phyloP scores from a whole-genome alignment of 2,888 invertebrate genomes.

The Drosophila putrida region DNA sequence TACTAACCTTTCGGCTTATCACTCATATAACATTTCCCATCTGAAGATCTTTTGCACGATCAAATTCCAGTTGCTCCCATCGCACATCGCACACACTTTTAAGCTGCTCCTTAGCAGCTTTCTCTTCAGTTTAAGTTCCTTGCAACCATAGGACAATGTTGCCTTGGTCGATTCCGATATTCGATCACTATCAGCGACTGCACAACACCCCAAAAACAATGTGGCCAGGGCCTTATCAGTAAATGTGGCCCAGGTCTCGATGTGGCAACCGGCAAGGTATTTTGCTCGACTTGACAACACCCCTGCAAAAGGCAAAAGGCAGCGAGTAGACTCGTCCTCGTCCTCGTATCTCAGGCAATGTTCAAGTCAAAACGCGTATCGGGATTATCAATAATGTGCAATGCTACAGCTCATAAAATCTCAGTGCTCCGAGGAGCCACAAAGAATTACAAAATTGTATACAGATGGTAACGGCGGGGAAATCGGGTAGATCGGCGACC shows the following conservation, averaged over 20 bases:
- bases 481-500: constrained; percentile 19
- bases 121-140: constrained; percentile 54
- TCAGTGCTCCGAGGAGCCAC: constrained; percentile 42
- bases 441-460: constrained; percentile 72
- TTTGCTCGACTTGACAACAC: constrained; percentile 71
- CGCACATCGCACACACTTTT: constrained; percentile 52
- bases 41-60: constrained; percentile 55
- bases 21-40: constrained; percentile 41
- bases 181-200: constrained; percentile 64
- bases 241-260: constrained; percentile 4
- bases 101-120: constrained; percentile 53
- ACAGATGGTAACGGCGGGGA: constrained; percentile 45
- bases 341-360: constrained; percentile 41
- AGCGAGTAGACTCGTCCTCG: background rate
- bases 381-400: constrained; percentile 78
- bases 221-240: constrained; percentile 63
- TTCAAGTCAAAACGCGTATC: constrained; percentile 66
- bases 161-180: constrained; percentile 44
- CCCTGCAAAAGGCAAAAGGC: constrained; percentile 55
- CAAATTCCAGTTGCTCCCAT: constrained; percentile 68
- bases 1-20: constrained; percentile 48
- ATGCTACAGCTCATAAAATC: constrained; percentile 77
- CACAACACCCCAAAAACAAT: constrained; percentile 76
- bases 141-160: constrained; percentile 32
- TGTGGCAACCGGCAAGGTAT: constrained; percentile 31